Evolutionary conservation across 2,113 vertebrate species (phyloP), one percentile per base, ranked within the genome.

Genomic region (Acanthisitta chloris): DNA sequence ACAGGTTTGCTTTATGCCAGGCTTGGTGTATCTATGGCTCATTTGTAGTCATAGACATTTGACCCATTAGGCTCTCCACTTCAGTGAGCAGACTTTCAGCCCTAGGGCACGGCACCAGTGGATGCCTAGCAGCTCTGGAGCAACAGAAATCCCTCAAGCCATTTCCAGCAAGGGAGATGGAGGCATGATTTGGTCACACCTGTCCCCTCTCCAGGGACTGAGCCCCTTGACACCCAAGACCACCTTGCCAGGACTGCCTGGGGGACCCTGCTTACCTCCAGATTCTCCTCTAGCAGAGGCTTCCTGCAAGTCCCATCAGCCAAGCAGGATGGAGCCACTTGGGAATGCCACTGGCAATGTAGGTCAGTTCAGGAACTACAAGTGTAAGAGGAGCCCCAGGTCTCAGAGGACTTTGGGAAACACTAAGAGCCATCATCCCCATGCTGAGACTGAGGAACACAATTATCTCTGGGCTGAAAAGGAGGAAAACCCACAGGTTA

Each of bases 21-120:
- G 49, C 38, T 78, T 61, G 36, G 54, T 55, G 67, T 91, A 46
- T 64, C 59, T 24, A 21, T 18, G n/a, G 51, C 38, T 69, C 81
- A 59, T 93, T 82, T 43, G 26, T 73, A 96, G 85, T 66, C 59
- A 81, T 7, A 64, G 40, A 34, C 70, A 71, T 57, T 38, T 24
- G 57, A 73, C 55, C 77, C 72, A 77, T 74, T 84, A 91, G 88
- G 62, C 14, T 80, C 86, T 38, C 25, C 31, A 29, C 42, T 95
- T 85, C 81, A 77, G 74, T 49, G 81, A 91, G 54, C 70, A 83
- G 72, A 38, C 26, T 73, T 65, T 71, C 66, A 64, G 12, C 55
- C 81, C 18, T 48, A 54, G 59, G 33, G 10, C 17, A 86, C 2
- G 4, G 57, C 0, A 0, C 10, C 3, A 0, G 46, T 12, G 20